A percentile compares a stretch with the other conserved stretches of the same genome.
Conservation (phyloP, 2,113 vertebrate genomes). For the Sapayoa aenigma region DNA sequence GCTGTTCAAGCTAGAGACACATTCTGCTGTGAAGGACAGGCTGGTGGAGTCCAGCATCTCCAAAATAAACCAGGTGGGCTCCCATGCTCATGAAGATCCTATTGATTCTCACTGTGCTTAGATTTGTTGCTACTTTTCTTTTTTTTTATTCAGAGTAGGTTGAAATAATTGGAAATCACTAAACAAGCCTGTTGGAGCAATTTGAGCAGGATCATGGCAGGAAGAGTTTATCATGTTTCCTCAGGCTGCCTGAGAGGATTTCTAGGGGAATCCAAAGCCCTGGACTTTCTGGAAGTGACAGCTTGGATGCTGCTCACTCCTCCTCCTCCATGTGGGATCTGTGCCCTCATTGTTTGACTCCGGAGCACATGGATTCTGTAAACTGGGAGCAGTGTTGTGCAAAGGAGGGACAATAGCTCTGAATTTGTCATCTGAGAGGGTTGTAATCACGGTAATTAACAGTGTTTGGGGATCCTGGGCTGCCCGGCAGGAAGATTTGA, state of each 20-base stretch:
- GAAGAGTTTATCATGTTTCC: background rate
- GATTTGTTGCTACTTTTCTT: background rate
- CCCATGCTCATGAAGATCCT: background rate
- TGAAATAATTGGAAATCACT: background rate
- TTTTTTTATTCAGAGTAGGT: rapidly evolving
- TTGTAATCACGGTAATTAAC: background rate
- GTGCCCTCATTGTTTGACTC: background rate
- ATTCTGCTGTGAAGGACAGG: background rate
- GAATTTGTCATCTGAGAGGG: background rate
- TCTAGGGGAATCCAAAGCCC: background rate
- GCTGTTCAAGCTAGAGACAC: too few species aligned
- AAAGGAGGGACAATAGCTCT: background rate
- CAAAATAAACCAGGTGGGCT: rapidly evolving
- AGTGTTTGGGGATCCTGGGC: background rate
- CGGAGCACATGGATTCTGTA: background rate
- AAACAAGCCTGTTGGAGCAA: background rate
- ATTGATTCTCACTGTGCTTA: rapidly evolving
- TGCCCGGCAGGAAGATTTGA: background rate
- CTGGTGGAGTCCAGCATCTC: background rate
- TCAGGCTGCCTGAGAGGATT: background rate
- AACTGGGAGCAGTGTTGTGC: background rate
- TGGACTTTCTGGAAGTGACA: background rate
- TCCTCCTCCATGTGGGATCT: rapidly evolving
- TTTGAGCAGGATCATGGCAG: background rate
- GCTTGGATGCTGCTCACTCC: background rate